Conservation (phyloP, 2,113 vertebrate species). For the Ctenodactylus gundi region DNA sequence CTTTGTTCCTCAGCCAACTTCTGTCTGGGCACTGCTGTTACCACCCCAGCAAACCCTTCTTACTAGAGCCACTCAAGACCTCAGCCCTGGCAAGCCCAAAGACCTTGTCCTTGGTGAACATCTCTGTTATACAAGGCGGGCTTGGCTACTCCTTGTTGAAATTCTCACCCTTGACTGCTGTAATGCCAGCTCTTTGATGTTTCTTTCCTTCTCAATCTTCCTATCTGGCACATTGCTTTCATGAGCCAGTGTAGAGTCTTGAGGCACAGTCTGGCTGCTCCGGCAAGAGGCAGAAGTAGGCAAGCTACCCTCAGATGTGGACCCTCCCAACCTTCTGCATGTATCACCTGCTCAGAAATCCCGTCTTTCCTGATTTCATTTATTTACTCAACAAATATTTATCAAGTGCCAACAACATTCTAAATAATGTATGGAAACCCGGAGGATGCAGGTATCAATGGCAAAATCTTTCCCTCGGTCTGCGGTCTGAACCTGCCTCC, state of each 20-base stretch:
- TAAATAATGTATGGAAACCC: no score
- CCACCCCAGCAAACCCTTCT: background rate
- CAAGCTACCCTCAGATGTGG: background rate
- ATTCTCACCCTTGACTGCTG: background rate
- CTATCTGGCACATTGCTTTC: background rate
- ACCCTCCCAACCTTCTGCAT: background rate
- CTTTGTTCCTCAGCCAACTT: background rate
- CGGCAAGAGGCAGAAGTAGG: background rate
- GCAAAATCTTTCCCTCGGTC: rapidly evolving
- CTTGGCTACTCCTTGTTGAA: background rate
- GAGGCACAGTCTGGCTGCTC: background rate
- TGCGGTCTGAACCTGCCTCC: background rate
- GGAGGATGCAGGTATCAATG: background rate
- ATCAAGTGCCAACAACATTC: background rate
- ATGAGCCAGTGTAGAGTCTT: background rate
- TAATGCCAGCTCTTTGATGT: no score
- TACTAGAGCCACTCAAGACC: background rate
- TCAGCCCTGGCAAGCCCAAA: background rate
- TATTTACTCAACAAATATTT: background rate
- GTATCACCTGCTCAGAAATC: background rate
- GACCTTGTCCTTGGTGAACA: no score
- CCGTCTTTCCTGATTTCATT: background rate
- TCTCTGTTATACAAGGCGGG: background rate
- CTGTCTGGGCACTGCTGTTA: background rate
- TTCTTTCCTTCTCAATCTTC: background rate